A percentile compares a stretch with the other conserved stretches of the same genome.
Conservation (phyloP, 2,797 vertebrate genomes). For the Gambelia wislizenii region DNA sequence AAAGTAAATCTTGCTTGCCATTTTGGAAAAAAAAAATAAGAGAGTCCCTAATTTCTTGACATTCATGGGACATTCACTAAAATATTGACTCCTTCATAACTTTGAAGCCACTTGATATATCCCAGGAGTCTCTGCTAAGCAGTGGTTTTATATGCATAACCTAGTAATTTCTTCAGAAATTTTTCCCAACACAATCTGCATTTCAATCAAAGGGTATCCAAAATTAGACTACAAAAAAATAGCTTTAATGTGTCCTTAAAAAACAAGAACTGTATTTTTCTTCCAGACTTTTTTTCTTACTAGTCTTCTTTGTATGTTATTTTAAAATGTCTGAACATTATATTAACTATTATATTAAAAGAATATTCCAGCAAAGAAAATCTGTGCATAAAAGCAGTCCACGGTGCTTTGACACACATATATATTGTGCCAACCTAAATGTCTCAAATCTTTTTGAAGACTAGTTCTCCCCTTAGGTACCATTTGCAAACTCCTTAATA, state of each 20-base stretch:
- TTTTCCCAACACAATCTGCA: constrained; percentile 23
- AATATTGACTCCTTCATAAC: constrained; percentile 30
- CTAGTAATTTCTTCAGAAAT: constrained; percentile 49
- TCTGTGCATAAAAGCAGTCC: neutral
- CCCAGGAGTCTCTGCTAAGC: constrained; percentile 24
- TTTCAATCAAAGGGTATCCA: constrained; percentile 57
- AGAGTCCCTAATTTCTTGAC: constrained; percentile 38
- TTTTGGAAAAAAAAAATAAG: constrained; percentile 53
- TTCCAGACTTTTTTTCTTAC: neutral
- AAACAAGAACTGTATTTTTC: neutral
- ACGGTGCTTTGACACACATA: neutral
- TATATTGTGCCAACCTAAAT: neutral
- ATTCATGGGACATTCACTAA: constrained; percentile 3
- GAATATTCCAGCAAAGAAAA: constrained; percentile 1
- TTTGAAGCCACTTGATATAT: constrained; percentile 30
- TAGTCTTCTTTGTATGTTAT: neutral
- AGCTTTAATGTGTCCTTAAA: neutral
- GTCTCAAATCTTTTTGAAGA: constrained; percentile 20
- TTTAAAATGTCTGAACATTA: constrained; percentile 27
- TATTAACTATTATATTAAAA: neutral
- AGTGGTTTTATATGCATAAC: constrained; percentile 34
- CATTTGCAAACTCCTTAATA: neutral
- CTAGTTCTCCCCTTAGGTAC: constrained; percentile 10
- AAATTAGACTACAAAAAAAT: constrained; percentile 55
- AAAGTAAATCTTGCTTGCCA: constrained; percentile 36